Evolutionary conservation across 2,797 vertebrate genomes (phyloP).

Genomic region (Anguilla pacifica): DNA sequence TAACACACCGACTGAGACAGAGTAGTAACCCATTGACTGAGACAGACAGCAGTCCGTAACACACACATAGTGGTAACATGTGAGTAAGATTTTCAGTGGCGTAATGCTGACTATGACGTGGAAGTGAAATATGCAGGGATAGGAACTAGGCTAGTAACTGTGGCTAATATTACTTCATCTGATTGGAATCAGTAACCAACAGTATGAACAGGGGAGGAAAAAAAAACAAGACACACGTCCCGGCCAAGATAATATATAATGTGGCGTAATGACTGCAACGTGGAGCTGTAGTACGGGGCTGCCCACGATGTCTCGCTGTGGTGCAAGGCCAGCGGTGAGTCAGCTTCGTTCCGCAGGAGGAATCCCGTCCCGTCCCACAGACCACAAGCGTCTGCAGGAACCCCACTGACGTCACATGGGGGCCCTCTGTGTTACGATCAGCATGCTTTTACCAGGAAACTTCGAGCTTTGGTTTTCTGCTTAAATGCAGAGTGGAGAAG

Average conservation of each 20-base stretch:
- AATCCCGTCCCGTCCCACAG: constrained; percentile 27
- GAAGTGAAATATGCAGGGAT: not conserved
- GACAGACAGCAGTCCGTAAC: not conserved
- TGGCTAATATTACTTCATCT: not conserved
- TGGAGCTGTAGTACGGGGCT: not conserved
- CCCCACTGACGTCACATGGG: constrained; percentile 54
- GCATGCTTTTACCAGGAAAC: not conserved
- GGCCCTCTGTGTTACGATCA: not conserved
- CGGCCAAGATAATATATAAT: not conserved
- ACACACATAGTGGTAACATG: not conserved
- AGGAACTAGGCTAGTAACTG: not conserved
- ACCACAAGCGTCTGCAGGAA: constrained; percentile 52
- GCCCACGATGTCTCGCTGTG: not conserved
- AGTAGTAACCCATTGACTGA: not conserved
- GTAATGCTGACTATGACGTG: not conserved
- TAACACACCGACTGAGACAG: not conserved
- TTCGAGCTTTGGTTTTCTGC: not conserved
- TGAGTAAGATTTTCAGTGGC: not conserved
- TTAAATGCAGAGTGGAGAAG: not conserved
- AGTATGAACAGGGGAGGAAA: not conserved
- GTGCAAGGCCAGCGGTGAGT: not conserved
- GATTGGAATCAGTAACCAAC: not conserved
- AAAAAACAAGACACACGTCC: not conserved
- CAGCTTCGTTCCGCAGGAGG: not conserved
- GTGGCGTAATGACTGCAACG: not conserved